Conservation (phyloP, 53 echinoderm and acorn worm genomes). For the Crossaster papposus region DNA sequence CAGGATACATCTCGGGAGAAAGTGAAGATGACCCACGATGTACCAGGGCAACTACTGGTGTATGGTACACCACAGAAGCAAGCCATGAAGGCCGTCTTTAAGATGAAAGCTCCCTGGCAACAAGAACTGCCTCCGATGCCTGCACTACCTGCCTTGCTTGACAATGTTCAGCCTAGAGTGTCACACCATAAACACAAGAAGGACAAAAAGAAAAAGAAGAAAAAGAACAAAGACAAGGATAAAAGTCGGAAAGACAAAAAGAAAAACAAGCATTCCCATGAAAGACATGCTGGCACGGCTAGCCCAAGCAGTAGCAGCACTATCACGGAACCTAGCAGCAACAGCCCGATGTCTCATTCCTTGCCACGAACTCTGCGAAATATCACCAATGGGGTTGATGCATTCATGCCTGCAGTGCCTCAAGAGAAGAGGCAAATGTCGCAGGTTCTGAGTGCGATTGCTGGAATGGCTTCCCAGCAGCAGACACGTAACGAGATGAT, state of each 20-base stretch:
- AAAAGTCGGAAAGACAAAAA: conserved; percentile 79
- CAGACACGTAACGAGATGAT: conserved; percentile 56
- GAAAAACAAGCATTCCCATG: conserved; percentile 69
- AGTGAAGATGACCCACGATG: background rate
- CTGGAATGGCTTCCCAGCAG: conserved; percentile 65
- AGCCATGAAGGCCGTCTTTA: conserved; percentile 66
- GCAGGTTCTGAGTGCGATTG: conserved; percentile 82
- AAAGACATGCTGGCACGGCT: conserved; percentile 23
- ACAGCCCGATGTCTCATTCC: conserved; percentile 13
- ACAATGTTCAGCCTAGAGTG: conserved; percentile 26
- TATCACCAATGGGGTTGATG: conserved; percentile 79
- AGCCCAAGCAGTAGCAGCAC: conserved; percentile 55
- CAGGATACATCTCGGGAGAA: background rate
- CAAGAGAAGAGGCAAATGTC: conserved; percentile 78
- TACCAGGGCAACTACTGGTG: conserved; percentile 30
- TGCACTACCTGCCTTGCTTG: conserved; percentile 58
- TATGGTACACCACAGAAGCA: conserved; percentile 47
- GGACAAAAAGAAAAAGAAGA: conserved; percentile 85
- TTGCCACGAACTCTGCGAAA: conserved; percentile 78
- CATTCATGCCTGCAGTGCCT: conserved; percentile 52
- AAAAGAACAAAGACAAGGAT: conserved; percentile 88
- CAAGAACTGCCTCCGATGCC: conserved; percentile 81
- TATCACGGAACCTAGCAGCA: conserved; percentile 10
- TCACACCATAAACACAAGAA: conserved; percentile 71
- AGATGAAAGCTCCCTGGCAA: conserved; percentile 83